Base-by-base conservation (phyloP, 2,113 vertebrate species). In the Sula dactylatra region DNA sequence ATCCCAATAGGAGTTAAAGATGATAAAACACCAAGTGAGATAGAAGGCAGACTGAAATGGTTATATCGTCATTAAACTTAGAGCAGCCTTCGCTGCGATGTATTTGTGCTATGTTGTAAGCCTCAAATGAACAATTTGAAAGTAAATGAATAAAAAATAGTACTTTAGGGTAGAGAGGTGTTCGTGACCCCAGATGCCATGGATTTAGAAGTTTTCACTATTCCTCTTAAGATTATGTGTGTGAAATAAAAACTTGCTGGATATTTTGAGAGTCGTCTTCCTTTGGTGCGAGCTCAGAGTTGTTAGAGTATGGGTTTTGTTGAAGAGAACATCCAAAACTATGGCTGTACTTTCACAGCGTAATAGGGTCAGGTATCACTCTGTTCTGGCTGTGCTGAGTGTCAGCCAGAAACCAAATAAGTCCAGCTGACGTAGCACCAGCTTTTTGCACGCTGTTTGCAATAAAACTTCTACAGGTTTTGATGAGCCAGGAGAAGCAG, bases 31-130 rank as follows among this genome's bases (percentile, higher is more conserved):
- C 40, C 27, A 85, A 80, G 66, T 80, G 74, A 86, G 66, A 49
- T n/a, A 65, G 93, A 74, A 96, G 81, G 44, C 91, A 95, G 72
- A 38, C 65, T 72, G 88, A 86, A 93, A 90, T 70, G 45, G 40
- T 91, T 85, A 74, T 96, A 64, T 93, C 5, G 7, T 65, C 87
- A 13, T 94, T 96, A 95, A 73, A 81, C 47, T 81, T 94, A 91
- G 11, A 82, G 56, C 77, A 81, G 65, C 65, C 69, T 88, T 59
- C 56, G 82, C 81, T 93, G 54, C 16, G 40, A 59, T 74, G 20
- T 50, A 59, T 84, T 91, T 73, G 31, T 82, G 82, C 70, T 62
- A 7, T 71, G 80, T 38, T 59, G 13, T 67, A 86, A 83, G 52
- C 72, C 69, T 95, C 90, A 91, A 58, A 81, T 81, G 82, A 94